Percentiles rank a stretch among this genome's conserved stretches.
phyloP scores from a whole-genome alignment of 2,888 invertebrate species.

The Myathropa florea region DNA sequence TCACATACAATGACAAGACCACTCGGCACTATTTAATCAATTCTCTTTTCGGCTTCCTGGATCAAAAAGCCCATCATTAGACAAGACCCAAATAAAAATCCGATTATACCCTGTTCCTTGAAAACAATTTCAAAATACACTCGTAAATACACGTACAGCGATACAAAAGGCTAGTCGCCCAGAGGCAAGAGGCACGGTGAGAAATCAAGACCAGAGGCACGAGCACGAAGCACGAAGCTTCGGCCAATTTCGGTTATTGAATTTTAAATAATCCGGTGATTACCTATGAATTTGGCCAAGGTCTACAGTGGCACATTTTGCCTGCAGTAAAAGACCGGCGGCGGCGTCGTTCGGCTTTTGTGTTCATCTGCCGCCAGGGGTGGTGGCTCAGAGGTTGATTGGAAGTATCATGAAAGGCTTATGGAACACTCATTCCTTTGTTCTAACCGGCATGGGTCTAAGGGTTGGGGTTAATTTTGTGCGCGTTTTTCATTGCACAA shows the following conservation, averaged over 20 bases:
- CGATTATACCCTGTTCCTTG: background rate
- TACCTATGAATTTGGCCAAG: background rate
- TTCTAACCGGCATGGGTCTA: background rate
- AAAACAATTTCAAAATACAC: background rate
- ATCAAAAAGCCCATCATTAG: background rate
- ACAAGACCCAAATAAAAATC: background rate
- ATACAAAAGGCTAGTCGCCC: background rate
- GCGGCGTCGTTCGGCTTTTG: background rate
- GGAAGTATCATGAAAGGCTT: slow-evolving; percentile 5
- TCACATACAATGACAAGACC: background rate
- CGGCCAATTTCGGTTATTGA: background rate
- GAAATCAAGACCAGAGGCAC: too few relatives aligned
- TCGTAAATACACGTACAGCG: background rate
- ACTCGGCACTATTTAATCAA: background rate
- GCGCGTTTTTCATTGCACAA: background rate
- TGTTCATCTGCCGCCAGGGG: background rate
- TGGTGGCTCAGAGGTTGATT: background rate
- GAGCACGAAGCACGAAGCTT: too few relatives aligned
- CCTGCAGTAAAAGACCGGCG: background rate
- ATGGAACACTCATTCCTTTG: background rate
- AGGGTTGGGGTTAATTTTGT: background rate
- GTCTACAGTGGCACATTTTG: background rate
- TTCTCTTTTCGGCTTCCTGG: background rate
- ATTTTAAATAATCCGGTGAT: background rate
- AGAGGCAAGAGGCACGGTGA: background rate